Evolutionary conservation across 2,797 vertebrate species (phyloP).

Genomic region (Hemibagrus guttatus): DNA sequence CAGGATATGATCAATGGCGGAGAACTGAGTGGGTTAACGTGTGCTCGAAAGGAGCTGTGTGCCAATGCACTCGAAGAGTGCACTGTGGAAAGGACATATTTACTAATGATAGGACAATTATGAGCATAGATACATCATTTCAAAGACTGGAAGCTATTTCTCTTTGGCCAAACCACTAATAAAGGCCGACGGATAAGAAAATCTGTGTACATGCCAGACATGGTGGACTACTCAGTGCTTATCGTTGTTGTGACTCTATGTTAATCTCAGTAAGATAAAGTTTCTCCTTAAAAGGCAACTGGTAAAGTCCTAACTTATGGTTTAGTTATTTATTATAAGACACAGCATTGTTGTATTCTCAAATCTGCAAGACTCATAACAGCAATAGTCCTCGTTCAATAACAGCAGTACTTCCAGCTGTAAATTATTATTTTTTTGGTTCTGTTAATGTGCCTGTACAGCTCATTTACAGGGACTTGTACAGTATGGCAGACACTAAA

Average conservation of each 20-base stretch:
- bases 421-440: not conserved
- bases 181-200: slow-evolving; percentile 5
- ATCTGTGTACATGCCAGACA: not conserved
- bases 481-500: not conserved
- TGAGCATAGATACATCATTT: not conserved
- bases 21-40: slow-evolving; percentile 15
- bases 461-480: not conserved
- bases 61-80: not conserved
- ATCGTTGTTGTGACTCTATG: slow-evolving; percentile 26
- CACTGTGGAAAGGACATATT: not conserved
- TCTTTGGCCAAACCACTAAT: not conserved
- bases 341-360: not conserved
- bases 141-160: not conserved
- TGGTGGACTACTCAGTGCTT: not conserved
- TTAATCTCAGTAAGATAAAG: slow-evolving; percentile 13
- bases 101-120: not conserved
- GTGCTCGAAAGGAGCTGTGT: not conserved
- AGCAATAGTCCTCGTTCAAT: not conserved
- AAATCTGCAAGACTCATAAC: not conserved
- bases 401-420: not conserved
- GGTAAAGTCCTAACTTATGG: not conserved
- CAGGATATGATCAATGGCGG: slow-evolving; percentile 32
- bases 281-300: not conserved
- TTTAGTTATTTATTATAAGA: not conserved
- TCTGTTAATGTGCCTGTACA: not conserved